phyloP scores from a whole-genome alignment of 2,113 vertebrate genomes.

The Gallinago jamesoni region DNA sequence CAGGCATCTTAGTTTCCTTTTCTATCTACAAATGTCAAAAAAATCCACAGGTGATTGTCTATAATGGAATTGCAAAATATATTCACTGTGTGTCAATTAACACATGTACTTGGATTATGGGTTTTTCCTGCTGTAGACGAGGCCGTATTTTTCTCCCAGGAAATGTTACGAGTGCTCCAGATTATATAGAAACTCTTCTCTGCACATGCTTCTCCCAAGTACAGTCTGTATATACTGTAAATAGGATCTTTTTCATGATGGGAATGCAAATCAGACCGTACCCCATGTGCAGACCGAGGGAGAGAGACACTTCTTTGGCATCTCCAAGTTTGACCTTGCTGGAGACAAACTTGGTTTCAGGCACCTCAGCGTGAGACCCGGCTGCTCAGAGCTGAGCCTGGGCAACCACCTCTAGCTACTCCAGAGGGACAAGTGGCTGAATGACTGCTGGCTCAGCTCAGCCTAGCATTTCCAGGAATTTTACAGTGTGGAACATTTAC shows the following conservation, averaged over 20 bases:
- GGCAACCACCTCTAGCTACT: background rate
- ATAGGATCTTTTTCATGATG: background rate
- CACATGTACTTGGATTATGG: rapidly evolving
- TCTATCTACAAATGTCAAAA: background rate
- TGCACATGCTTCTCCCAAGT: background rate
- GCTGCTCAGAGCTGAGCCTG: background rate
- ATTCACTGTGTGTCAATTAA: background rate
- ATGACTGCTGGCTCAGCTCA: background rate
- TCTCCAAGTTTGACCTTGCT: background rate
- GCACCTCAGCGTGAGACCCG: background rate
- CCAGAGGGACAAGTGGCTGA: background rate
- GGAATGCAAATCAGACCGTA: background rate
- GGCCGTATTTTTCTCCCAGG: background rate
- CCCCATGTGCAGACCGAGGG: rapidly evolving
- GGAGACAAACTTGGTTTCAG: background rate
- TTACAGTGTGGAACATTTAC: background rate
- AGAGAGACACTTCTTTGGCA: background rate
- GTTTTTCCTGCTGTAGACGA: background rate
- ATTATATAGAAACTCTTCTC: background rate
- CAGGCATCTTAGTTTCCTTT: background rate
- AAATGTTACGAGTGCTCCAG: background rate
- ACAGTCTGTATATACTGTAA: background rate
- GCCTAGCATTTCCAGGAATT: background rate
- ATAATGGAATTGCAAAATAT: background rate
- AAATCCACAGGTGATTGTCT: background rate